Evolutionary conservation across 2,888 invertebrate species (phyloP).

Genomic region (Caprella mutica): DNA sequence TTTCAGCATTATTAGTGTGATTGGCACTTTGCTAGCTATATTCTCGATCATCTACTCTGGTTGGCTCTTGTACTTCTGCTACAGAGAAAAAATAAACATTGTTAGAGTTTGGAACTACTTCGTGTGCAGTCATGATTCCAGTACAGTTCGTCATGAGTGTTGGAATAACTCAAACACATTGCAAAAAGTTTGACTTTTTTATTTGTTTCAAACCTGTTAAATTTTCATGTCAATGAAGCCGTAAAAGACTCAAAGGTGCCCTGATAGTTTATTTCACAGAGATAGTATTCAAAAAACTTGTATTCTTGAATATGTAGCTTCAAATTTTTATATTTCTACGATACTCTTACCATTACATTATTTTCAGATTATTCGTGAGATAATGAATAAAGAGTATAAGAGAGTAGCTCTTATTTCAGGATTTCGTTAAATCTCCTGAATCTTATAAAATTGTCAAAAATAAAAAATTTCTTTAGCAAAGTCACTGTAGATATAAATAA

Average conservation of each 20-base stretch:
- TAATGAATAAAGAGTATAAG: conserved; percentile 51
- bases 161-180: conserved; percentile 76
- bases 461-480: not conserved
- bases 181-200: conserved; percentile 45
- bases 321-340: not conserved
- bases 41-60: conserved; percentile 73
- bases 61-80: conserved; percentile 65
- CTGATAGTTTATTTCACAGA: not conserved
- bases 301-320: not conserved
- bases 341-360: not conserved
- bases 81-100: conserved; percentile 49
- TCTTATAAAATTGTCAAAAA: conserved; percentile 63
- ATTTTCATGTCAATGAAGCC: not conserved
- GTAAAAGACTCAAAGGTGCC: not conserved
- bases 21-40: conserved; percentile 80
- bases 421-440: conserved; percentile 59
- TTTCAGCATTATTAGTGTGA: conserved; percentile 71
- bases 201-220: not conserved
- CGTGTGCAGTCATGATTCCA: conserved; percentile 63
- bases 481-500: no score
- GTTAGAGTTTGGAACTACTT: conserved; percentile 73
- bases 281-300: not conserved
- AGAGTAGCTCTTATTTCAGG: conserved; percentile 82
- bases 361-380: conserved; percentile 61
- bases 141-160: conserved; percentile 78